phyloP scores from a whole-genome alignment of 2,888 invertebrate species.

The Protonemura montana region DNA sequence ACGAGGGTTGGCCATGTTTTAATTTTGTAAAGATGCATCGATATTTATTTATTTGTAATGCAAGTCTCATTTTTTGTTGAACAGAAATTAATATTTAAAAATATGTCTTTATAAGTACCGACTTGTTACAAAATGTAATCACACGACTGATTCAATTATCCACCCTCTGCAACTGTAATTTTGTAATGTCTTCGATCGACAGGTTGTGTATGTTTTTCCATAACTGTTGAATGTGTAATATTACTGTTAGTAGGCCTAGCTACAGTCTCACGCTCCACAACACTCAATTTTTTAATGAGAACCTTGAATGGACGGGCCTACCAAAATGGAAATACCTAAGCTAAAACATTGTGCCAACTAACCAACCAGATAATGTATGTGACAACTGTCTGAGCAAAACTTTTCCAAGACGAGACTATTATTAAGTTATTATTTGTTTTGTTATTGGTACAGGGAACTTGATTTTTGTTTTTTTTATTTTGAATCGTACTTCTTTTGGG shows the following conservation, averaged over 20 bases:
- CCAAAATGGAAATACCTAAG: neutral
- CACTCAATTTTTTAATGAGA: neutral
- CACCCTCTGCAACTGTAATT: too few relatives aligned
- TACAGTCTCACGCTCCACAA: neutral
- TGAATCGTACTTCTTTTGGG: neutral
- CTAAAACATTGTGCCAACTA: neutral
- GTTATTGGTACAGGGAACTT: conserved; percentile 12
- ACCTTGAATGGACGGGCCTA: neutral
- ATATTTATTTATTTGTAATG: neutral
- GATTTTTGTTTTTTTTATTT: neutral
- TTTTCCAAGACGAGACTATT: neutral
- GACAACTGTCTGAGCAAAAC: neutral
- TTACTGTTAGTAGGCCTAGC: neutral
- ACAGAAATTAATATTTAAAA: neutral
- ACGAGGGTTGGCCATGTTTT: neutral
- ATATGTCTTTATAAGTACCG: neutral
- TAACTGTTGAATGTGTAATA: neutral
- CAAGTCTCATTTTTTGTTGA: neutral
- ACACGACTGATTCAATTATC: neutral
- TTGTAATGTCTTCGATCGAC: neutral
- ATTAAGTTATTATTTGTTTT: neutral
- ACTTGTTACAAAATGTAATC: neutral
- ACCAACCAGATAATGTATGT: neutral
- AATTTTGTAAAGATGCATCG: neutral
- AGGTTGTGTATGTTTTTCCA: neutral